A percentile compares a stretch with the other conserved stretches of the same genome.
phyloP scores from a whole-genome alignment of 2,797 vertebrate species.

The Mallotus villosus region DNA sequence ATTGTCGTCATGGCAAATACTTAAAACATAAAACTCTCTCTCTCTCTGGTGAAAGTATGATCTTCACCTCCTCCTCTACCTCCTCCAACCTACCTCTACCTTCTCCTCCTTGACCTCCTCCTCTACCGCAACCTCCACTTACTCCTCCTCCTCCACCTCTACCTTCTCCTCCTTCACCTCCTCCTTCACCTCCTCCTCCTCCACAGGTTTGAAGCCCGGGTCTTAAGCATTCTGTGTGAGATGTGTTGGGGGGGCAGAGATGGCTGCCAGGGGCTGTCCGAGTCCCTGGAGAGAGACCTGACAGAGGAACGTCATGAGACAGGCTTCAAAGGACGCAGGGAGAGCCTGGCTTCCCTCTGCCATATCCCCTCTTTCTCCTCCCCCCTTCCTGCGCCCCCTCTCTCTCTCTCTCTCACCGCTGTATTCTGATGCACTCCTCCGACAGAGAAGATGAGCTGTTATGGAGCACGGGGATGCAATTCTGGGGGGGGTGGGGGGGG shows the following conservation, averaged over 20 bases:
- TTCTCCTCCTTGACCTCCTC: too few relatives aligned
- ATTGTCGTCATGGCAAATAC: neutral
- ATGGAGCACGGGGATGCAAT: slow-evolving; percentile 37
- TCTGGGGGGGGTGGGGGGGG: neutral
- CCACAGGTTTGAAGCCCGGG: slow-evolving; percentile 33
- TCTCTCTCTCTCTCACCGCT: slow-evolving; percentile 36
- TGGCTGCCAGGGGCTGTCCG: slow-evolving; percentile 51
- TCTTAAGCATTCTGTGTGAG: slow-evolving; percentile 41
- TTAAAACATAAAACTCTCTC: too few relatives aligned
- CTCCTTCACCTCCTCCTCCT: neutral
- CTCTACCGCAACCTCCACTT: too few relatives aligned
- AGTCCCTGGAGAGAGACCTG: slow-evolving; percentile 57
- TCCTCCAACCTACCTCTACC: too few relatives aligned
- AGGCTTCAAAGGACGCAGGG: slow-evolving; percentile 71
- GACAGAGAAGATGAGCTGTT: slow-evolving; percentile 39
- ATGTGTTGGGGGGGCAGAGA: slow-evolving; percentile 40
- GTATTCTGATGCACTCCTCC: slow-evolving; percentile 29
- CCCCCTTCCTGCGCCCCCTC: neutral
- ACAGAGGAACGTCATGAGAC: slow-evolving; percentile 72
- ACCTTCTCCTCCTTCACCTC: too few relatives aligned
- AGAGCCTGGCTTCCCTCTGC: slow-evolving; percentile 62
- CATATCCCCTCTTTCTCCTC: slow-evolving; percentile 31
- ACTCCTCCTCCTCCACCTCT: too few relatives aligned
- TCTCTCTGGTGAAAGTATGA: too few relatives aligned
- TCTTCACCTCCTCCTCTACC: too few relatives aligned